A percentile compares a stretch with the other conserved stretches of the same genome.
Conservation (phyloP, 2,888 invertebrate species). For the Epinotia bilunana region DNA sequence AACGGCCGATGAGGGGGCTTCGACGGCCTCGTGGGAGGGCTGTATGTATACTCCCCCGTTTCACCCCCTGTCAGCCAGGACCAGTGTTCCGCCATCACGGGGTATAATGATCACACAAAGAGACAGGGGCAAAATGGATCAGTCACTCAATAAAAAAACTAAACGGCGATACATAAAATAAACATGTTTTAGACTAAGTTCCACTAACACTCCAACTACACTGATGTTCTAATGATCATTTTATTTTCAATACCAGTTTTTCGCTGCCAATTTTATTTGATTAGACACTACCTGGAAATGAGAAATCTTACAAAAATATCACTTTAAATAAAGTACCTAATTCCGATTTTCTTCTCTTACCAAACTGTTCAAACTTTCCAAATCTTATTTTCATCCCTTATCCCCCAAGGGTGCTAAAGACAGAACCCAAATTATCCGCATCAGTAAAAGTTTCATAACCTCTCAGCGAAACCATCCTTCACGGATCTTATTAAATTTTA, state of each 20-base stretch:
- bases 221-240: conserved; percentile 31
- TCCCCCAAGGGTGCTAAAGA: conserved; percentile 32
- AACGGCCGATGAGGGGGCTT: conserved; percentile 77
- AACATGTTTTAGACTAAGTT: background rate
- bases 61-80: conserved; percentile 76
- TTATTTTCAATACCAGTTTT: background rate
- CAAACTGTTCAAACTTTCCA: conserved; percentile 39
- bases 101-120: background rate
- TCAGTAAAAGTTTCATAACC: conserved; percentile 54
- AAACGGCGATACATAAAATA: background rate
- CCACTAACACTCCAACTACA: background rate
- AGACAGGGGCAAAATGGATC: background rate
- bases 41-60: conserved; percentile 77
- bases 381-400: conserved; percentile 16
- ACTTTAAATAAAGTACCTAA: conserved; percentile 1
- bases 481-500: conserved; percentile 71
- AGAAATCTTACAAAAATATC: background rate
- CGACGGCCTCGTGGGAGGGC: conserved; percentile 75
- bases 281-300: background rate
- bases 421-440: conserved; percentile 52
- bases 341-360: conserved; percentile 7
- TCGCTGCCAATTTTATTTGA: background rate
- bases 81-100: conserved; percentile 76
- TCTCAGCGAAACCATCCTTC: conserved; percentile 63
- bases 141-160: background rate